Conservation (phyloP, 1,140 invertebrate genomes). For the Spodoptera frugiperda region DNA sequence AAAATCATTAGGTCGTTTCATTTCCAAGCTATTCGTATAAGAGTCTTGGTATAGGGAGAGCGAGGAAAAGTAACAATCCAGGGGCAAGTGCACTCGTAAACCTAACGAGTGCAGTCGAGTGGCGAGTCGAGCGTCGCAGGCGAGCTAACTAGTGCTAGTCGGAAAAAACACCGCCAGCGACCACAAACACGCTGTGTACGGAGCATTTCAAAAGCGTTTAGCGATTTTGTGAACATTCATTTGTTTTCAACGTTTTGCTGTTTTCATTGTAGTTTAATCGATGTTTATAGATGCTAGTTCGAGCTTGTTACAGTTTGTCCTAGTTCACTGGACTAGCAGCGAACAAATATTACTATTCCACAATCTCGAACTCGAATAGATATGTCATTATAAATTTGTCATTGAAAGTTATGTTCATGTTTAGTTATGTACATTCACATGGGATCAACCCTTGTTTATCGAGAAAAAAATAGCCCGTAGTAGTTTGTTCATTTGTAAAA, state of each 20-base stretch:
- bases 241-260: background rate
- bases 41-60: slow-evolving; percentile 41
- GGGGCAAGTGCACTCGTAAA: slow-evolving; percentile 64
- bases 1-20: slow-evolving; percentile 56
- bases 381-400: background rate
- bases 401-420: slow-evolving; percentile 18
- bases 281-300: background rate
- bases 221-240: background rate
- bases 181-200: slow-evolving; percentile 31
- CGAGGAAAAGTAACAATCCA: slow-evolving; percentile 68
- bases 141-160: slow-evolving; percentile 63
- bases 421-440: slow-evolving; percentile 6
- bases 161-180: slow-evolving; percentile 43
- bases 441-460: slow-evolving; percentile 55
- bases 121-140: slow-evolving; percentile 61
- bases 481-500: slow-evolving; percentile 69
- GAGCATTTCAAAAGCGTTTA: slow-evolving; percentile 13
- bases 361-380: background rate
- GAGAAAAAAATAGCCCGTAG: slow-evolving; percentile 60
- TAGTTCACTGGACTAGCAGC: no score
- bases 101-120: slow-evolving; percentile 69
- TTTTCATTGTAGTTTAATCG: background rate
- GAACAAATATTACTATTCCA: no score
- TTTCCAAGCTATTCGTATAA: slow-evolving; percentile 43
- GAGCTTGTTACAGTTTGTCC: no score